A percentile compares a stretch with the other conserved stretches of the same genome.
These are phyloP conservation scores for Cyclura pinguis DNA, from an alignment of 2,797 vertebrate species.

Conservation along the genomic window DNA sequence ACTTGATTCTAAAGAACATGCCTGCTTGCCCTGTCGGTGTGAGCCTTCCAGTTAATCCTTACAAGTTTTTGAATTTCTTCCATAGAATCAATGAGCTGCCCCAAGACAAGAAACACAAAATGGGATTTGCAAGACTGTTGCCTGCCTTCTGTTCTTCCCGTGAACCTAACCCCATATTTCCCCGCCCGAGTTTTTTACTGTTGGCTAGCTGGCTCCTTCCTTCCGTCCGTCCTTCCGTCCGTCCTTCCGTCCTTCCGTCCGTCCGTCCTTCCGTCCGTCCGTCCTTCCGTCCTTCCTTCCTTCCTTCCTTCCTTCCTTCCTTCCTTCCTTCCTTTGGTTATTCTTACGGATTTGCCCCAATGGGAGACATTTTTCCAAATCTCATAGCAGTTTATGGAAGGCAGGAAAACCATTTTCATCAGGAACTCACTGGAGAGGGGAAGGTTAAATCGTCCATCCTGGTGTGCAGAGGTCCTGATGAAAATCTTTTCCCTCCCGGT, in stretches of 20 bases:
- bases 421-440: not conserved
- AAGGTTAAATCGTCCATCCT: not conserved
- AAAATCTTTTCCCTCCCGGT: not conserved
- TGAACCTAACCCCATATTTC: too few species aligned
- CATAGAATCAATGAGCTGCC: not conserved
- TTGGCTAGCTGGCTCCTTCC: not conserved
- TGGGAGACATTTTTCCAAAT: not conserved
- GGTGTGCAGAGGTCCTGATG: not conserved
- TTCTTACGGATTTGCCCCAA: not conserved
- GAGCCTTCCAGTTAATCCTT: not conserved
- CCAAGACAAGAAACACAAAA: not conserved
- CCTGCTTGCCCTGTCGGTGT: not conserved
- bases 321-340: not conserved
- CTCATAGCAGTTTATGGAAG: not conserved
- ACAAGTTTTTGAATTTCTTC: not conserved
- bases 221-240: too few species aligned
- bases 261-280: too few species aligned
- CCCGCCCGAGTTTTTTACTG: not conserved
- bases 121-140: not conserved
- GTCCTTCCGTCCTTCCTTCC: not conserved
- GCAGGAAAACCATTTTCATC: not conserved
- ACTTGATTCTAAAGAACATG: not conserved
- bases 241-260: too few species aligned
- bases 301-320: too few species aligned
- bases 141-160: not conserved